A percentile compares a stretch with the other conserved stretches of the same genome.
Evolutionary conservation across 2,113 vertebrate species (phyloP).

Genomic region (Gasterosteus aculeatus): DNA sequence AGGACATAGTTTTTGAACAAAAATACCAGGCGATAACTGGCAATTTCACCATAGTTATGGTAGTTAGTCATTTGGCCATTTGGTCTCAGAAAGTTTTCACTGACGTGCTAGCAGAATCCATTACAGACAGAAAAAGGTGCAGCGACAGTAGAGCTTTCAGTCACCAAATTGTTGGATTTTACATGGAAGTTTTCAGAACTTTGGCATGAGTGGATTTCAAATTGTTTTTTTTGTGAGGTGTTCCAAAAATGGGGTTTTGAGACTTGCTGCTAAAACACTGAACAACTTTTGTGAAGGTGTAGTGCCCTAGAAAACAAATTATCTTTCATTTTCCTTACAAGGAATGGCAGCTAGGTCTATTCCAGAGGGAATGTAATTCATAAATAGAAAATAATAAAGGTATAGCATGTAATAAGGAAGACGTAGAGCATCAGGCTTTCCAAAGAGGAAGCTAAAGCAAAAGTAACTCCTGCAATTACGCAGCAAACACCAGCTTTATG

Average conservation of each 20-base stretch:
- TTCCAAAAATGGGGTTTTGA: constrained; percentile 34
- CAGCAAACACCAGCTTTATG: constrained; percentile 4
- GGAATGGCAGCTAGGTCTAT: not conserved
- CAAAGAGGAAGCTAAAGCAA: constrained; percentile 4
- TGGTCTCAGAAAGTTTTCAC: constrained; percentile 13
- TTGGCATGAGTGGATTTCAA: constrained; percentile 20
- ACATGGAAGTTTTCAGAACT: constrained; percentile 22
- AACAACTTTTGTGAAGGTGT: not conserved
- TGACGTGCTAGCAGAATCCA: not conserved
- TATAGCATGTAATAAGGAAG: not conserved
- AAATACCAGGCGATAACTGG: constrained; percentile 44
- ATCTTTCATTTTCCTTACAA: not conserved
- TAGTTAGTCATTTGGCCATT: constrained; percentile 17
- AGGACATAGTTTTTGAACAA: constrained; percentile 56
- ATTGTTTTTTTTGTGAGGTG: constrained; percentile 1
- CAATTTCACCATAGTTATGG: constrained; percentile 45
- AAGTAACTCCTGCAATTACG: constrained; percentile 17
- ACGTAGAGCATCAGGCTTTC: constrained; percentile 1
- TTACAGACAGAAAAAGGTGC: not conserved
- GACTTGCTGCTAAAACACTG: constrained; percentile 28
- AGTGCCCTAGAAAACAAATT: not conserved
- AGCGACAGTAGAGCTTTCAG: constrained; percentile 11
- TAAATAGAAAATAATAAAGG: not conserved
- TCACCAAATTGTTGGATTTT: constrained; percentile 16
- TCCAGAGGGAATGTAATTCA: not conserved